Evolutionary conservation across 2,888 invertebrate genomes (phyloP), one percentile per base, ranked within the genome.

Genomic region (Hyles lineata): DNA sequence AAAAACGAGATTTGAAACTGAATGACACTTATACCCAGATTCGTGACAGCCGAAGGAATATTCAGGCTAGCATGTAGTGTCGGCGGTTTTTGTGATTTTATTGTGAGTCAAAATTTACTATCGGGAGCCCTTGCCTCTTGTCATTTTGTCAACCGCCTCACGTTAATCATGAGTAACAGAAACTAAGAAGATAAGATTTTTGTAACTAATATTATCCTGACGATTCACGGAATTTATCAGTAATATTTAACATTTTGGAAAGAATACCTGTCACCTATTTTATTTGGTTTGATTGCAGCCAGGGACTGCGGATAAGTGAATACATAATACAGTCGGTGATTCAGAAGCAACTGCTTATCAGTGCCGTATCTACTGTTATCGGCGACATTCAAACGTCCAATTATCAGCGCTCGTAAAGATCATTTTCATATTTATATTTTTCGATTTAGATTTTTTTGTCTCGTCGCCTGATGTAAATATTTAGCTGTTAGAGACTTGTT

Each of bases 371-470:
- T 19, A 55, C 8, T n/a, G 32, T 63, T 63, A 63, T 63, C 63
- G n/a, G 32, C n/a, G 32, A 63, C 63, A n/a, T 55, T 63, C 9
- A 61, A 61, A 61, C 23, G 29, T n/a, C n/a, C 21, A 35, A n/a
- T 35, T 63, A 35, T 63, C 63, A n/a, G 32, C n/a, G 21, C 11
- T 35, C 19, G 35, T 63, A 35, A 63, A 63, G 63, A 35, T 63
- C 35, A 63, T 63, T 35, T 35, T 11, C 8, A 62, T 63, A 35
- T 19, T 17, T 11, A 17, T 61, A 25, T 11, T 29, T 61, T 19
- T 17, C 19, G 7, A 55, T 5, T 7, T n/a, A 55, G 55, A 55
- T 17, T 4, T 1, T 55, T n/a, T 55, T 55, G 4, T 55, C 19
- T n/a, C n/a, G 55, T 8, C 55, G 29, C 19, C 19, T n/a, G n/a